phyloP scores from a whole-genome alignment of 2,797 vertebrate genomes.

The Podarcis siculus region DNA sequence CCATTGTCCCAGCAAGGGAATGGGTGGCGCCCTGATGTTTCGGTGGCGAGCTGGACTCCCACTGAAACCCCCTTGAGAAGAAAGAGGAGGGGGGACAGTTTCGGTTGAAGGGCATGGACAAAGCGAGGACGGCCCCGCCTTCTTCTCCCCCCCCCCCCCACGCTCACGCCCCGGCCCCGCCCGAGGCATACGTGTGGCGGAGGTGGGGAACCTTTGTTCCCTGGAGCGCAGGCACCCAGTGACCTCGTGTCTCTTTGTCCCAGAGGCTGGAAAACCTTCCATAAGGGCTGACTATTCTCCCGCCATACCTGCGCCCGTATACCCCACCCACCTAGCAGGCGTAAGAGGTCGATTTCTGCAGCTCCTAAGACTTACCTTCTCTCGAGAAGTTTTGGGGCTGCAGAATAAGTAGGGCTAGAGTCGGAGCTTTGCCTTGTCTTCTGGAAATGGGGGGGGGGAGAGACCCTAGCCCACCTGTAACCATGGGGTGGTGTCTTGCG shows the following conservation, averaged over 20 bases:
- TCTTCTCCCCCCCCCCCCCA: no score
- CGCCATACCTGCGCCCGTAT: no score
- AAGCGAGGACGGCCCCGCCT: background rate
- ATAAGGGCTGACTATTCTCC: no score
- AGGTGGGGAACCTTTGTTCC: background rate
- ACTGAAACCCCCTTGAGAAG: background rate
- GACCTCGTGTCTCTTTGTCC: slow-evolving; percentile 1
- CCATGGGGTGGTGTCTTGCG: no score
- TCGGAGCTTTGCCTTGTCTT: background rate
- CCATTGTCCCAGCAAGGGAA: background rate
- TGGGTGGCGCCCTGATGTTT: background rate
- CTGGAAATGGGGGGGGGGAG: background rate
- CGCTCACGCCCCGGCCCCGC: background rate
- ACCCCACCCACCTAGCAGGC: no score
- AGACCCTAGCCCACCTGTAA: no score
- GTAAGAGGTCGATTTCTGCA: background rate
- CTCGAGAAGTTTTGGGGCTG: background rate
- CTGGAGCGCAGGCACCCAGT: background rate
- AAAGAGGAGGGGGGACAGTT: background rate
- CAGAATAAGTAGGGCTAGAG: background rate
- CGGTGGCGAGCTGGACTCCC: background rate
- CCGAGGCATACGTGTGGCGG: background rate
- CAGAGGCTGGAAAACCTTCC: no score
- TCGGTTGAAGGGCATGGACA: slow-evolving; percentile 18
- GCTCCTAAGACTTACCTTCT: no score